Evolutionary conservation across 2,113 vertebrate genomes (phyloP).

Genomic region (Gopherus evgoodei): DNA sequence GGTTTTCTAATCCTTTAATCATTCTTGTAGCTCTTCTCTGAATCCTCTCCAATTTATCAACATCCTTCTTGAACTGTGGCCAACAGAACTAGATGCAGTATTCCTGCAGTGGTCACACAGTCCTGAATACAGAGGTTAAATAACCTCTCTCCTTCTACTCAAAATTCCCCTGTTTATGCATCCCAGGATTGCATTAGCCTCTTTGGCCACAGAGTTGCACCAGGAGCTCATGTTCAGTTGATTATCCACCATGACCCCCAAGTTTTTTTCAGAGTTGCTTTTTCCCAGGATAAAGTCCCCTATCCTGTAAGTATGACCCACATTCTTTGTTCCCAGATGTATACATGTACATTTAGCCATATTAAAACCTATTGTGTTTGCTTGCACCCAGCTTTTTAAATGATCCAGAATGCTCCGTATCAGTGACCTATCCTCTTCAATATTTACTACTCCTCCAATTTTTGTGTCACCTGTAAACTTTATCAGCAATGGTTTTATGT

Average conservation of each 20-base stretch:
- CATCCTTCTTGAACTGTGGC: not conserved
- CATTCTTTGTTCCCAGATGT: not conserved
- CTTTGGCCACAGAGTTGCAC: not conserved
- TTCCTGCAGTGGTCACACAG: not conserved
- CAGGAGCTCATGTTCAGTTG: not conserved
- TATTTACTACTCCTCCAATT: not conserved
- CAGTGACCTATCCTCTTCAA: not conserved
- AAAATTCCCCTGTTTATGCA: not conserved
- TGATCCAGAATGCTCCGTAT: not conserved
- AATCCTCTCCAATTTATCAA: not conserved
- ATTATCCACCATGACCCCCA: not conserved
- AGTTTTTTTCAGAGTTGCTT: not conserved
- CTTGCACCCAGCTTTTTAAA: not conserved
- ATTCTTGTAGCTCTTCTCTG: not conserved
- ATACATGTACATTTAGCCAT: not conserved
- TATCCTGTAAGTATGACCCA: not conserved
- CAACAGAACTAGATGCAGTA: not conserved
- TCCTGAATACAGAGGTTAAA: not conserved
- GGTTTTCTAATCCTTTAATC: not conserved
- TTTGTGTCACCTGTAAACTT: not conserved
- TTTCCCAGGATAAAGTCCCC: not conserved
- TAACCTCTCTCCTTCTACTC: not conserved
- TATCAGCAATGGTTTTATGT: not conserved
- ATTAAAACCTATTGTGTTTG: not conserved
- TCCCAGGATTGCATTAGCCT: not conserved